Percentiles rank a stretch among this genome's conserved stretches.
Conservation (phyloP, 92 coral and sea anemone species). For the Scolanthus callimorphus region DNA sequence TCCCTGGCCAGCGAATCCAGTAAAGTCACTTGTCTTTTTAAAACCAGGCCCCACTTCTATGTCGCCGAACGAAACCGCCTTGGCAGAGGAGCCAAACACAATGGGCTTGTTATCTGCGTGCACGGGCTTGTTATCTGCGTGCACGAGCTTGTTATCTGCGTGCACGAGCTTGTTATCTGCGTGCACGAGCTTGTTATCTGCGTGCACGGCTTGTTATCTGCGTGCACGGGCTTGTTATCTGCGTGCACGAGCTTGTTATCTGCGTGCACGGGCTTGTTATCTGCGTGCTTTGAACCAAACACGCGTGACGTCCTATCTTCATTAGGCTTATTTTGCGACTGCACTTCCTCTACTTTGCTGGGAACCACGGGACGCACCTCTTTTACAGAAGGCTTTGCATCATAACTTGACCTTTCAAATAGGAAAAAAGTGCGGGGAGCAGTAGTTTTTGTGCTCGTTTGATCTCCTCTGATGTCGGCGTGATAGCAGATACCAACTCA, state of each 20-base stretch:
- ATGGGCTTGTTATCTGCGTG: no score
- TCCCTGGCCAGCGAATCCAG: conserved; percentile 57
- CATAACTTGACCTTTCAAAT: conserved; percentile 23
- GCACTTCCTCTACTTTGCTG: not conserved
- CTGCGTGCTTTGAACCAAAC: no score
- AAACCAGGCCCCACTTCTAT: conserved; percentile 18
- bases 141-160: no score
- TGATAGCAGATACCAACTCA: conserved; percentile 4
- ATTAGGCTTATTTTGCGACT: not conserved
- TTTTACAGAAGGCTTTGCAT: not conserved
- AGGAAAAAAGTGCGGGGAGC: conserved; percentile 48
- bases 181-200: no score
- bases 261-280: no score
- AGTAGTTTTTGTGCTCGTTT: conserved; percentile 49
- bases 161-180: no score
- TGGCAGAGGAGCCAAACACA: conserved; percentile 47
- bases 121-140: no score
- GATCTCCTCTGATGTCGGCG: conserved; percentile 47
- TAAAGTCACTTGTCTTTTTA: conserved; percentile 1
- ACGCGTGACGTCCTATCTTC: not conserved
- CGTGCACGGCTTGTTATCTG: no score
- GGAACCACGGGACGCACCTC: not conserved
- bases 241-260: no score
- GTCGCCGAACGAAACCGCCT: conserved; percentile 39
- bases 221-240: no score